A percentile compares a stretch with the other conserved stretches of the same genome.
phyloP scores from a whole-genome alignment of 2,888 invertebrate species.

The Epinotia demarniana region DNA sequence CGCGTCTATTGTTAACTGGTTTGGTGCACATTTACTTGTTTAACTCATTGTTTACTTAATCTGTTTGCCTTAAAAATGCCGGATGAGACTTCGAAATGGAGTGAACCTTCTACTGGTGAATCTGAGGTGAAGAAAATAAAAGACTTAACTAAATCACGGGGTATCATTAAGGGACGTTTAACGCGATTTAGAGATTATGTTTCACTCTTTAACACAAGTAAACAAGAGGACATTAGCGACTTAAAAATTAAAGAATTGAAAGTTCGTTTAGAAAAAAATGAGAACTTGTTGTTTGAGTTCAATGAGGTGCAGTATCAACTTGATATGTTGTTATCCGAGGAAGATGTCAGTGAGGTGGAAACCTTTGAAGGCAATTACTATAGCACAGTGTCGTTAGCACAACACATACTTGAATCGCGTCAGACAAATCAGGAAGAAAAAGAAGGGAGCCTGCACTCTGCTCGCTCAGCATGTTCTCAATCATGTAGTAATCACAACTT shows the following conservation, averaged over 20 bases:
- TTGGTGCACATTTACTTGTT: conserved; percentile 23
- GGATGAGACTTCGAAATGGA: too few relatives aligned
- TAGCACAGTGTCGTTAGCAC: not conserved
- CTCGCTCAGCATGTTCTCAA: too few relatives aligned
- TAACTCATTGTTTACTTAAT: conserved; percentile 1
- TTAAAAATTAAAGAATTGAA: conserved; percentile 26
- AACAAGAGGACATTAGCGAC: conserved; percentile 1
- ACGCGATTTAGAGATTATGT: not conserved
- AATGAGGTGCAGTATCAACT: conserved; percentile 31
- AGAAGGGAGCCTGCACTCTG: too few relatives aligned
- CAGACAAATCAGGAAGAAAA: too few relatives aligned
- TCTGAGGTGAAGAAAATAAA: too few relatives aligned
- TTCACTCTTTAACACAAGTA: not conserved
- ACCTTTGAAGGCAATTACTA: not conserved
- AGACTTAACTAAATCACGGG: too few relatives aligned
- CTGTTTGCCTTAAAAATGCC: too few relatives aligned
- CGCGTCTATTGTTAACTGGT: conserved; percentile 1
- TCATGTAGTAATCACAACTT: too few relatives aligned
- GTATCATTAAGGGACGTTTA: too few relatives aligned
- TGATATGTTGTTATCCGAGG: conserved; percentile 17
- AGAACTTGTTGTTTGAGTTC: conserved; percentile 30
- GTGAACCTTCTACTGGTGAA: too few relatives aligned
- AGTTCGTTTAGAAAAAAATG: conserved; percentile 18
- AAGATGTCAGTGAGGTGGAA: conserved; percentile 19
- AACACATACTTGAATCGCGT: too few relatives aligned